Percentiles rank a stretch among this genome's conserved stretches.
Conservation (phyloP, 1,140 invertebrate genomes). For the Onthophagus taurus region DNA sequence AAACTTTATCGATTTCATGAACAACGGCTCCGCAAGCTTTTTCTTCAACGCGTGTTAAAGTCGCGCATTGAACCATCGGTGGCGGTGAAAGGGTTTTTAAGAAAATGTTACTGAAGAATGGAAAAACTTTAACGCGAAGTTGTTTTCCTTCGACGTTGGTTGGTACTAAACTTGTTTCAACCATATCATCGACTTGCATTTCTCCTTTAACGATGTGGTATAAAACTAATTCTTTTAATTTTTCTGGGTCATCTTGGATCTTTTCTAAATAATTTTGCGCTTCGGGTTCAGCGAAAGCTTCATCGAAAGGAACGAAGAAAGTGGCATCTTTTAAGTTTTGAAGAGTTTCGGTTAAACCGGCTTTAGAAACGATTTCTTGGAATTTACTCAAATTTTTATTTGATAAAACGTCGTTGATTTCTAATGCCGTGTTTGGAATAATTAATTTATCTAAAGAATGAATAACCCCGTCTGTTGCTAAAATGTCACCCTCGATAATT, state of each 20-base stretch:
- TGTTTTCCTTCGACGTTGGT: conserved; percentile 38
- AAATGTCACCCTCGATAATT: conserved; percentile 40
- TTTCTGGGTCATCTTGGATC: conserved; percentile 36
- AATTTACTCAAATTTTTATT: conserved; percentile 43
- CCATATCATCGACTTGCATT: conserved; percentile 41
- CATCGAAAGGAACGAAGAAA: conserved; percentile 53
- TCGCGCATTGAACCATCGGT: conserved; percentile 49
- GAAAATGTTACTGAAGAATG: conserved; percentile 36
- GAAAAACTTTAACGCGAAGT: conserved; percentile 49
- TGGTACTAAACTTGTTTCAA: conserved; percentile 41
- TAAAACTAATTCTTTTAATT: conserved; percentile 44
- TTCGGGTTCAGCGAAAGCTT: conserved; percentile 44
- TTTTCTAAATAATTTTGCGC: conserved; percentile 36
- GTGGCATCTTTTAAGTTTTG: conserved; percentile 49
- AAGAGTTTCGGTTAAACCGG: conserved; percentile 46
- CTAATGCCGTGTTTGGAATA: conserved; percentile 46
- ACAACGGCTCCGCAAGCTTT: conserved; percentile 51
- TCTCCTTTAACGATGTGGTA: conserved; percentile 48
- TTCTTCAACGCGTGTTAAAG: conserved; percentile 47
- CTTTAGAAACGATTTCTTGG: conserved; percentile 41
- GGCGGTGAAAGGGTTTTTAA: conserved; percentile 10
- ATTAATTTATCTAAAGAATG: conserved; percentile 58
- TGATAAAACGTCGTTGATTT: conserved; percentile 37
- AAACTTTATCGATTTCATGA: conserved; percentile 47
- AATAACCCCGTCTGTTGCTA: conserved; percentile 59